These are phyloP conservation scores for Otolemur crassicaudatus DNA, from an alignment of 2,797 vertebrate species.

Conservation along the genomic window DNA sequence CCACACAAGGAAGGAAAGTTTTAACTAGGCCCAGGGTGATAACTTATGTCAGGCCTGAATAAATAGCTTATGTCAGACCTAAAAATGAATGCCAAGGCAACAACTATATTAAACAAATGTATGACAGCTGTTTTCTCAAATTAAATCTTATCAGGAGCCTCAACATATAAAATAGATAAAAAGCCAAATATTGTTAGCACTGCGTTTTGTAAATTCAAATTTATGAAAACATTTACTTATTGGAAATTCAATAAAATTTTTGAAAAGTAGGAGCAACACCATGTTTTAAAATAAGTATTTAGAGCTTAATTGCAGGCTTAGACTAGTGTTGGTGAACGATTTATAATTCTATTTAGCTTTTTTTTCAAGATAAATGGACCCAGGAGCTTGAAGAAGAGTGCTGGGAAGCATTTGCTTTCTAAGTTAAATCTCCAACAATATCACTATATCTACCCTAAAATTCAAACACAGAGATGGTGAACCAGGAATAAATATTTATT, in stretches of 20 bases:
- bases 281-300: not conserved
- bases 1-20: not conserved
- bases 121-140: not conserved
- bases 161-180: not conserved
- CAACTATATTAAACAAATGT: not conserved
- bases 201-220: conserved; percentile 34
- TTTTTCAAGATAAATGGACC: not conserved
- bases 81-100: not conserved
- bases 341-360: not conserved
- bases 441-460: conserved; percentile 41
- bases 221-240: not conserved
- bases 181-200: not conserved
- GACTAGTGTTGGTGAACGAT: not conserved
- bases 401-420: conserved; percentile 3
- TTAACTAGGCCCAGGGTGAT: not conserved
- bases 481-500: conserved; percentile 26
- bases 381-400: not conserved
- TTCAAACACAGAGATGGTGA: not conserved
- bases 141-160: not conserved
- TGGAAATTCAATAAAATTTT: conserved; percentile 30
- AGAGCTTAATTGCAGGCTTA: not conserved
- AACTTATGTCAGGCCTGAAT: not conserved
- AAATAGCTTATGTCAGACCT: not conserved
- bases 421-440: conserved; percentile 8
- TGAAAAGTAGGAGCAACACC: not conserved